These are phyloP conservation scores for Lasioglossum figueresi DNA, from an alignment of 2,888 invertebrate genomes.

Conservation along the genomic window DNA sequence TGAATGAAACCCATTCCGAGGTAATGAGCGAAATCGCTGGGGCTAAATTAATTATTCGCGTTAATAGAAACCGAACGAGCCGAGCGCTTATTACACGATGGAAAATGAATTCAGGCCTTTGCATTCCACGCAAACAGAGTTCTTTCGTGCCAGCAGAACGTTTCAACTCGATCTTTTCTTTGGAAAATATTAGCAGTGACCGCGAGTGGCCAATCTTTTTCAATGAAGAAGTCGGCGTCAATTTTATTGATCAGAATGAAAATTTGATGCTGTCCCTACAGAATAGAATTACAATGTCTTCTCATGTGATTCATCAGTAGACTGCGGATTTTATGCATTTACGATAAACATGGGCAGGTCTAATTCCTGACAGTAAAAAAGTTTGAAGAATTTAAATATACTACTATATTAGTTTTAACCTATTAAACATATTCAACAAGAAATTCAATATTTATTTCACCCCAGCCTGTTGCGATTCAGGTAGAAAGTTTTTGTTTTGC, in stretches of 20 bases:
- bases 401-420: too few relatives aligned
- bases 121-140: background rate
- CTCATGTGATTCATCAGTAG: background rate
- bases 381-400: too few relatives aligned
- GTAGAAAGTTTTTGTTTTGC: background rate
- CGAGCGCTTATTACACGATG: constrained; percentile 16
- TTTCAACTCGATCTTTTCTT: background rate
- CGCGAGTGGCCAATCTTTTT: background rate
- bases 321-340: too few relatives aligned
- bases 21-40: constrained; percentile 18
- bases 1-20: constrained; percentile 28
- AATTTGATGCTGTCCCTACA: background rate
- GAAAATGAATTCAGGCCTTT: background rate
- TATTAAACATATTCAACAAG: too few relatives aligned
- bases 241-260: background rate
- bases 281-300: background rate
- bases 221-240: background rate
- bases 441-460: too few relatives aligned
- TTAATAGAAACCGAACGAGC: constrained; percentile 35
- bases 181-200: background rate
- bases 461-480: too few relatives aligned
- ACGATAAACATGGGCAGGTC: too few relatives aligned
- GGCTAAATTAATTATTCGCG: constrained; percentile 48
- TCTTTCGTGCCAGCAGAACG: constrained; percentile 6
- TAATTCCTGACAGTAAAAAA: too few relatives aligned